phyloP scores from a whole-genome alignment of 2,797 vertebrate species.

The Diplodus puntazzo region DNA sequence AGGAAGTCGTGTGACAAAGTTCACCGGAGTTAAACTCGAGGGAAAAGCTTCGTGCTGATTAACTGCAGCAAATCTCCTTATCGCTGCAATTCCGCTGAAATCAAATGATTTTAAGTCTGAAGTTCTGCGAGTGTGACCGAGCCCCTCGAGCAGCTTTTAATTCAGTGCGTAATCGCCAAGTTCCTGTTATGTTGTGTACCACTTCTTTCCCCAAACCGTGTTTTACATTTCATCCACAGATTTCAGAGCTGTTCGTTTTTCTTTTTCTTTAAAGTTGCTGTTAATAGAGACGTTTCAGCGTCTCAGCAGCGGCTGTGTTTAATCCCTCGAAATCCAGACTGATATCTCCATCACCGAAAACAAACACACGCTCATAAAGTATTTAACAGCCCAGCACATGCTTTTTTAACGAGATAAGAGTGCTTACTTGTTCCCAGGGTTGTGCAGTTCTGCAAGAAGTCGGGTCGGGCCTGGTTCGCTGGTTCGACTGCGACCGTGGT shows the following conservation, averaged over 20 bases:
- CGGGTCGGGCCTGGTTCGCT: constrained; percentile 63
- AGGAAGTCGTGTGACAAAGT: constrained; percentile 20
- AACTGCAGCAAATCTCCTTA: constrained; percentile 1
- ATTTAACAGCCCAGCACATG: constrained; percentile 46
- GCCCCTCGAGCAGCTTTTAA: constrained; percentile 1
- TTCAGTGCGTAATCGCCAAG: constrained; percentile 21
- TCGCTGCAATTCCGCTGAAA: constrained; percentile 14
- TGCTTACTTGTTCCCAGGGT: constrained; percentile 68
- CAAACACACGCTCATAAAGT: constrained; percentile 70
- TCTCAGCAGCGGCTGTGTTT: constrained; percentile 29
- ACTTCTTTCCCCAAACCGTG: not conserved
- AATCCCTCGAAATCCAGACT: constrained; percentile 56
- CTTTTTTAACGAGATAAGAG: constrained; percentile 30
- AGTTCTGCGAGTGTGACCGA: constrained; percentile 13
- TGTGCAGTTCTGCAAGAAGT: constrained; percentile 48
- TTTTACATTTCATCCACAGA: constrained; percentile 5
- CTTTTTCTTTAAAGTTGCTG: constrained; percentile 12
- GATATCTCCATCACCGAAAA: constrained; percentile 63
- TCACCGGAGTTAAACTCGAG: constrained; percentile 18
- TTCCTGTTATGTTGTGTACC: not conserved
- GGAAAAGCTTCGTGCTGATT: not conserved
- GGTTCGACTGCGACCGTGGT: constrained; percentile 94
- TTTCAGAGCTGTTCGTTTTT: constrained; percentile 14
- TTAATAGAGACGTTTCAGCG: constrained; percentile 28
- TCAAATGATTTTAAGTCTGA: constrained; percentile 27